Evolutionary conservation across 2,797 vertebrate species (phyloP).

Genomic region (Petrocephalus schoutedeni): DNA sequence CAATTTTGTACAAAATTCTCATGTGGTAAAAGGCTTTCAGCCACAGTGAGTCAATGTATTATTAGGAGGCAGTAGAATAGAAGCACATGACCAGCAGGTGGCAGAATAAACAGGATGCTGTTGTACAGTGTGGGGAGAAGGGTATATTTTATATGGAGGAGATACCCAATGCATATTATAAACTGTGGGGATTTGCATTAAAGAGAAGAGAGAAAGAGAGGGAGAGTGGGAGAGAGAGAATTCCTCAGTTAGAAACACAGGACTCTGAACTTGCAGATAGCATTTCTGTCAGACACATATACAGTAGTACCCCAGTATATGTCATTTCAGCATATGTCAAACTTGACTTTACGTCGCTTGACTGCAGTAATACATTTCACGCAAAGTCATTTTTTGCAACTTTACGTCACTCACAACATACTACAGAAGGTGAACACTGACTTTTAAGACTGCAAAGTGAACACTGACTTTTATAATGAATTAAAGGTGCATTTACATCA

Average conservation of each 20-base stretch:
- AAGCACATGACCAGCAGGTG: background rate
- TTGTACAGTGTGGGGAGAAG: background rate
- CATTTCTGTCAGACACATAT: background rate
- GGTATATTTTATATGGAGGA: background rate
- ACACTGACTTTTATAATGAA: too few relatives aligned
- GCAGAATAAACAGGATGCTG: background rate
- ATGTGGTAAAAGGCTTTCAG: background rate
- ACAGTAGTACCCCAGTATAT: too few relatives aligned
- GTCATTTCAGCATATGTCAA: too few relatives aligned
- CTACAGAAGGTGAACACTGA: too few relatives aligned
- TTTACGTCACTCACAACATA: too few relatives aligned
- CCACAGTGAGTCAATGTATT: background rate
- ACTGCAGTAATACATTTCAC: too few relatives aligned
- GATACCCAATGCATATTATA: background rate
- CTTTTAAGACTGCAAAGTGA: too few relatives aligned
- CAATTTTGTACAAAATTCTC: constrained; percentile 6
- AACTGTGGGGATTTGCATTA: background rate
- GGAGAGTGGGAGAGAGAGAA: background rate
- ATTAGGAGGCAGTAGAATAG: background rate
- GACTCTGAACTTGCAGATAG: background rate
- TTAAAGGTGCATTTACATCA: too few relatives aligned
- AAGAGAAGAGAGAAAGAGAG: background rate
- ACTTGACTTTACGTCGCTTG: too few relatives aligned
- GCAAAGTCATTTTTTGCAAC: too few relatives aligned
- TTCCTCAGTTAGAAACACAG: background rate